Evolutionary conservation across 2,888 invertebrate species (phyloP), one percentile per base, ranked within the genome.

Genomic region (Drosophila aldrichi): DNA sequence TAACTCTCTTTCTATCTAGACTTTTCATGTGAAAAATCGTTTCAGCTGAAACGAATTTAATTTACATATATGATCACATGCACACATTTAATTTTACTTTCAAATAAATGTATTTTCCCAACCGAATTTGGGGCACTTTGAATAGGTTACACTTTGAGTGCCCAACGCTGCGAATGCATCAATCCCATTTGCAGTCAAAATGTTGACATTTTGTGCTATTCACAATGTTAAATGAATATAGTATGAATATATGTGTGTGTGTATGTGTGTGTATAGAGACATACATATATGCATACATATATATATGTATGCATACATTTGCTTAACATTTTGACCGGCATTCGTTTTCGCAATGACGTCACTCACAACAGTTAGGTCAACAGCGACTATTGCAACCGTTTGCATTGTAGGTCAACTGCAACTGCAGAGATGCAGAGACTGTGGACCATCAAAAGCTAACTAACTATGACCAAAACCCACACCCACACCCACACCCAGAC

Each of bases 361-460:
- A 86, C 58, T 68, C 55, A 51, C 72, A 76, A 66, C 79, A 70
- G 85, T 85, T 74, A 79, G 90, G 85, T 89, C 85, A 85, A 82
- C 70, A 72, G 51, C 52, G 54, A 56, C 64, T 43, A 63, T 43
- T 60, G 72, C 65, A 80, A 59, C 57, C 63, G 69, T 38, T 32
- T 10, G 43, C 40, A 73, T 82, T 81, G 81, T 87, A 66, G 86
- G 86, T 90, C 90, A 89, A 72, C 65, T 62, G 58, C 70, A 49
- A 8, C 59, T 72, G 74, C 75, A 76, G 55, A 20, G 40, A 5
- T 49, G 49, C 48, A 49, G 48, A 16, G 10, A 9, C n/a, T 22
- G 43, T 5, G 20, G 5, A 12, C 29, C 29, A 2, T 29, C 29
- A 29, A 29, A 29, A 9, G n/a, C 48, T 52, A 34, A 52, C 20